Conservation (phyloP, 2,888 invertebrate species). For the Steinernema carpocapsae region DNA sequence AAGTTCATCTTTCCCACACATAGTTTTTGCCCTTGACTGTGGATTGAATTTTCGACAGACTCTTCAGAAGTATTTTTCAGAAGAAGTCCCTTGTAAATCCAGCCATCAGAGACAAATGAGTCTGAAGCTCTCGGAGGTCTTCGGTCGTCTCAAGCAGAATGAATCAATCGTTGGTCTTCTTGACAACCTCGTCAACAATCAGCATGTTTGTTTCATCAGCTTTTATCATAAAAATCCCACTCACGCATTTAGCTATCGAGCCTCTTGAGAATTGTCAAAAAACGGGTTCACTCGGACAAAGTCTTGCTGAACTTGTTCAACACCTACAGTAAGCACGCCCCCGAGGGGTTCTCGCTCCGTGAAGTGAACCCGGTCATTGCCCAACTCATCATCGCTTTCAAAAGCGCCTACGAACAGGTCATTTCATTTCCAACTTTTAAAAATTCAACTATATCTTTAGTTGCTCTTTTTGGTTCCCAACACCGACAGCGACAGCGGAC, state of each 20-base stretch:
- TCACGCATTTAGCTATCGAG: constrained; percentile 59
- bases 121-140: constrained; percentile 68
- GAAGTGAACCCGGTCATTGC: constrained; percentile 62
- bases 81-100: constrained; percentile 63
- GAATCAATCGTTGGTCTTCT: constrained; percentile 67
- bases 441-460: neutral
- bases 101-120: constrained; percentile 70
- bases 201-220: constrained; percentile 53
- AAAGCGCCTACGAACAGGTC: constrained; percentile 61
- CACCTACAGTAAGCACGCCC: constrained; percentile 37
- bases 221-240: neutral
- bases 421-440: too few species aligned
- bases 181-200: constrained; percentile 68
- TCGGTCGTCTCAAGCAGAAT: constrained; percentile 70
- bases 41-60: neutral
- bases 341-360: constrained; percentile 49
- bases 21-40: neutral
- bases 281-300: constrained; percentile 69
- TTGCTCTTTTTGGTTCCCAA: constrained; percentile 38
- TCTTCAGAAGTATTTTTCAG: neutral
- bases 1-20: too few species aligned
- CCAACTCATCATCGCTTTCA: constrained; percentile 60
- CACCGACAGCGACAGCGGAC: constrained; percentile 35
- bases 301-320: constrained; percentile 67
- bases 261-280: constrained; percentile 68